A percentile compares a stretch with the other conserved stretches of the same genome.
These are phyloP conservation scores for Bathynomus jamesi DNA, from an alignment of 1,140 invertebrate species.

Conservation along the genomic window DNA sequence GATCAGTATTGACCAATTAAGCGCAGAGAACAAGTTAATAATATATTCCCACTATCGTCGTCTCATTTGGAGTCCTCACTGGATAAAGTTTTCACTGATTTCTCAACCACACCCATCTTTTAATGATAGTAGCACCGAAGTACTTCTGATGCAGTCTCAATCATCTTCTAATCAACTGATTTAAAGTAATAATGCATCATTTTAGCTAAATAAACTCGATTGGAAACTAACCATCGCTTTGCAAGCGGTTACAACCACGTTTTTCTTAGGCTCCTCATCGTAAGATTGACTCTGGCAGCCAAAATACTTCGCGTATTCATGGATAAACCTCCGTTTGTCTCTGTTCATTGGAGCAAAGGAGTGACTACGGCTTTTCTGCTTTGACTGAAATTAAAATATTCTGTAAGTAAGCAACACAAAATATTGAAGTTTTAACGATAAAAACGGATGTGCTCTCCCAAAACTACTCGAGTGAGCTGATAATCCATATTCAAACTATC, in stretches of 20 bases:
- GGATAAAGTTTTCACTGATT: too few relatives aligned
- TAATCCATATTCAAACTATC: background rate
- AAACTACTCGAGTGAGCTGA: background rate
- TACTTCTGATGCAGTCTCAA: too few relatives aligned
- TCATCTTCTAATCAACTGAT: too few relatives aligned
- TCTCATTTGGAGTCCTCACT: too few relatives aligned
- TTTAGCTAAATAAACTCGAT: too few relatives aligned
- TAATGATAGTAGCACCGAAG: too few relatives aligned
- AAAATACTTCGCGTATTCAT: conserved; percentile 90
- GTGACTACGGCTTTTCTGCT: conserved; percentile 73
- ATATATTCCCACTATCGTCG: too few relatives aligned
- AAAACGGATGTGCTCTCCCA: background rate
- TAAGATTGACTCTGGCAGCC: conserved; percentile 84
- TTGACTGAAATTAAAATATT: conserved; percentile 52
- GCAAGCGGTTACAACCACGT: conserved; percentile 80
- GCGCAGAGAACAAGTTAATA: too few relatives aligned
- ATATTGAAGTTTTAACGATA: background rate
- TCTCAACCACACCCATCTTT: too few relatives aligned
- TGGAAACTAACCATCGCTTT: conserved; percentile 25
- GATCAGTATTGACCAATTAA: too few relatives aligned
- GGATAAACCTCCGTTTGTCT: conserved; percentile 79
- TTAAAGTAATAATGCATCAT: too few relatives aligned
- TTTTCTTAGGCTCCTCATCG: conserved; percentile 88
- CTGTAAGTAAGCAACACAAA: background rate
- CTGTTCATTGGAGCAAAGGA: conserved; percentile 89